Evolutionary conservation across 2,113 vertebrate species (phyloP), one percentile per base, ranked within the genome.

Genomic region (Cyprichromis sp.): DNA sequence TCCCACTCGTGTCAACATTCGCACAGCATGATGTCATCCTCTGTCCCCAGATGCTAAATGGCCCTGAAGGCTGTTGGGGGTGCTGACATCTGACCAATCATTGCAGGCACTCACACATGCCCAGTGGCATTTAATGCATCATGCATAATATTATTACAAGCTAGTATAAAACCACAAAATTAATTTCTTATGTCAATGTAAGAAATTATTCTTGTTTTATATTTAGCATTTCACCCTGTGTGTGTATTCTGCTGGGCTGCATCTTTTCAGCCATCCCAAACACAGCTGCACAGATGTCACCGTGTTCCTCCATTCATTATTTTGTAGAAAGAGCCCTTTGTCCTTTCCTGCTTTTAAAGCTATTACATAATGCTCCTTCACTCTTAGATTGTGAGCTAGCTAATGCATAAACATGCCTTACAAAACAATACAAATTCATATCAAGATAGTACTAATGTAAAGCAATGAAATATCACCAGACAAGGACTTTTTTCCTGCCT

Each of bases 311-410:
- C 76, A 76, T 91, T 85, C 63, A 88, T 68, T 89, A 42, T 81
- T 24, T 40, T 40, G 80, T 83, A 94, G 80, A 95, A 91, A 88
- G 81, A 85, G 31, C 68, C 71, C 57, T 86, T 93, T 95, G 91
- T 95, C 71, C 29, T 47, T 63, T 71, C 55, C 14, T 83, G 57
- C 31, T 42, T 61, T 45, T 81, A 54, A 81, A 34, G 47, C 61
- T 42, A 10, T 94, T 94, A 71, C 91, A 59, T 89, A 92, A 91
- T 55, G 8, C 59, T 68, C 61, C 61, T 86, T 57, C n/a, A 36
- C 42, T 82, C 76, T 17, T 82, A 61, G 45, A 52, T n/a, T 34
- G 40, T 29, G 53, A 80, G 7, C 59, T 19, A 63, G 80, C 45
- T 89, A 12, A 47, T 55, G 68, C 82, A 36, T n/a, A 40, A 26